Conservation (phyloP, 2,888 invertebrate genomes). For the Eristalinus sepulchralis region DNA sequence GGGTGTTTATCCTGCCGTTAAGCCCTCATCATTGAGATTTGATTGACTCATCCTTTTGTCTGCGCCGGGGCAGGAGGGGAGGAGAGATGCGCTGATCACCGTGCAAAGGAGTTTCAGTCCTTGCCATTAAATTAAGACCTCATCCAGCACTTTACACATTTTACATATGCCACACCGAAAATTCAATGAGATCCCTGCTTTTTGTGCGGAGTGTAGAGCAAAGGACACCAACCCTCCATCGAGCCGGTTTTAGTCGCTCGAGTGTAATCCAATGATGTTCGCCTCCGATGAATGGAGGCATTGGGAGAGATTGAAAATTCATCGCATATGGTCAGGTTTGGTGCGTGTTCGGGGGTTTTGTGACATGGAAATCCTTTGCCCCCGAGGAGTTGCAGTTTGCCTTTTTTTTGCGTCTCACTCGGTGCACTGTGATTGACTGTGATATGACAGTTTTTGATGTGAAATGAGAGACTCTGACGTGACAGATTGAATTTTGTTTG, state of each 20-base stretch:
- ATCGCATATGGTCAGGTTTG: constrained; percentile 68
- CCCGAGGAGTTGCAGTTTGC: constrained; percentile 46
- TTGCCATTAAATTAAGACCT: constrained; percentile 69
- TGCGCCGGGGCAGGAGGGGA: constrained; percentile 54
- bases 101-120: constrained; percentile 36
- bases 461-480: constrained; percentile 48
- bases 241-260: constrained; percentile 12
- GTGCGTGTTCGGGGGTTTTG: constrained; percentile 38
- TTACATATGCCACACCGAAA: constrained; percentile 77
- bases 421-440: constrained; percentile 57
- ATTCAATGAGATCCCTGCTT: constrained; percentile 48
- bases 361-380: constrained; percentile 44
- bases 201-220: constrained; percentile 17
- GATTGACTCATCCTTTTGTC: constrained; percentile 76
- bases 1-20: constrained; percentile 72
- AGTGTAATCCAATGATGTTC: constrained; percentile 66
- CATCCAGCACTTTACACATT: constrained; percentile 79
- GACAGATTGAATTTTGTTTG: constrained; percentile 18
- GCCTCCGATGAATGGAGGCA: constrained; percentile 4
- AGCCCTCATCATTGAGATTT: constrained; percentile 75
- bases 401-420: constrained; percentile 4
- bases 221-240: constrained; percentile 32
- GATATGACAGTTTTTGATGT: constrained; percentile 68
- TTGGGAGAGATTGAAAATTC: constrained; percentile 49
- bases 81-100: constrained; percentile 35